These are phyloP conservation scores for Dolomedes plantarius DNA, from an alignment of 2,888 invertebrate species.

Conservation along the genomic window DNA sequence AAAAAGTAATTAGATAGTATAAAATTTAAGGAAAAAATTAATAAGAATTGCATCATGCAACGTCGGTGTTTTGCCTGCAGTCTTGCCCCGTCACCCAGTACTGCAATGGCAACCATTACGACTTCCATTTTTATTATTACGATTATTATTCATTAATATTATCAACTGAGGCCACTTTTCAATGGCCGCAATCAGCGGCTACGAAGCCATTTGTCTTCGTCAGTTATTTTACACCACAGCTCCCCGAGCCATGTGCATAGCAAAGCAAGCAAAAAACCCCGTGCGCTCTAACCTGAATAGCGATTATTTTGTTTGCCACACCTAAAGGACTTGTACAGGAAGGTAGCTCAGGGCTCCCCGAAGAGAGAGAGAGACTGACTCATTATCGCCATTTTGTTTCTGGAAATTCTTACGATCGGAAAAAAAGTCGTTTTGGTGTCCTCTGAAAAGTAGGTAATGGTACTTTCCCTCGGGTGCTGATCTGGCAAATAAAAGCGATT, in stretches of 20 bases:
- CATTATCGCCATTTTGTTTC: background rate
- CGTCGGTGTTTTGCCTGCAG: background rate
- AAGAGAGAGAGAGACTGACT: background rate
- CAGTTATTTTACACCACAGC: conserved; percentile 38
- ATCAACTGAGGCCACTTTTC: conserved; percentile 31
- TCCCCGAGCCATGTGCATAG: conserved; percentile 36
- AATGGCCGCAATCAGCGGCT: conserved; percentile 51
- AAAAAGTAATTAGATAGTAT: too few relatives aligned
- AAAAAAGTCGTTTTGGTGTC: too few relatives aligned
- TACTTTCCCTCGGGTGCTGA: too few relatives aligned
- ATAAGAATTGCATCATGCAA: too few relatives aligned
- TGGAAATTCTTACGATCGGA: too few relatives aligned
- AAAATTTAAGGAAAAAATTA: too few relatives aligned
- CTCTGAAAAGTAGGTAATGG: too few relatives aligned
- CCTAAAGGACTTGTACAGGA: background rate
- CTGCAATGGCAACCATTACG: background rate
- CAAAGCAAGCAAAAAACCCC: conserved; percentile 19
- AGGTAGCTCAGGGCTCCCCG: background rate
- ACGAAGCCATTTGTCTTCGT: conserved; percentile 56
- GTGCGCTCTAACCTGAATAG: conserved; percentile 48
- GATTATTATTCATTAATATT: conserved; percentile 63
- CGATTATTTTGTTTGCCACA: conserved; percentile 55
- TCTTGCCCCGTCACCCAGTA: background rate
- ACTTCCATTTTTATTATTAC: conserved; percentile 33
- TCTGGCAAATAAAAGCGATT: too few relatives aligned